Conservation (phyloP, 2,888 invertebrate species). For the Andrena bucephala region DNA sequence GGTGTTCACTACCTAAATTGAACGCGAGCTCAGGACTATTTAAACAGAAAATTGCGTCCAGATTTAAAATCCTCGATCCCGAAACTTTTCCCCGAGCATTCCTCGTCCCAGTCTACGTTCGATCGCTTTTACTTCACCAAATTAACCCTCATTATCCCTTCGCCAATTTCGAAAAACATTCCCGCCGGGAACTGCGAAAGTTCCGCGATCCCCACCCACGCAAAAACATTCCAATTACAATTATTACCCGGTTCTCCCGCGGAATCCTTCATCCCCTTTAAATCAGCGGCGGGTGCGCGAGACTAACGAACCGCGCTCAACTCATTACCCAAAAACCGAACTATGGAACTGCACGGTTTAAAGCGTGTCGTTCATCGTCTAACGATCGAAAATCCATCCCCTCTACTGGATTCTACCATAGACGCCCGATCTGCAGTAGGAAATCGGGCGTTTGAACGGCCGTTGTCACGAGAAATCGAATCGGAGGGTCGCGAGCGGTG, state of each 20-base stretch:
- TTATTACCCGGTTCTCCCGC: slow-evolving; percentile 27
- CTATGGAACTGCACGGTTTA: slow-evolving; percentile 13
- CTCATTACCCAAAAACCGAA: slow-evolving; percentile 40
- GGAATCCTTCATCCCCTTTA: slow-evolving; percentile 31
- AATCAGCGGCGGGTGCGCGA: slow-evolving; percentile 37
- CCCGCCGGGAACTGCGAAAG: background rate
- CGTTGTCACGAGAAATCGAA: too few relatives aligned
- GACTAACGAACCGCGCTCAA: slow-evolving; percentile 48
- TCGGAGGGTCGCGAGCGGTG: too few relatives aligned
- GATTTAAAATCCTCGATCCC: slow-evolving; percentile 1
- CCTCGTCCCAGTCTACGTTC: background rate
- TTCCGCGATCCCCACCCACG: slow-evolving; percentile 1
- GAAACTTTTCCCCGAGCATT: slow-evolving; percentile 7
- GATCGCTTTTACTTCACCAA: slow-evolving; percentile 19
- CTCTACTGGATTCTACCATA: background rate
- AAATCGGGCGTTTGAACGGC: too few relatives aligned
- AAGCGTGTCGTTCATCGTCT: slow-evolving; percentile 1
- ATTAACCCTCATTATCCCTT: slow-evolving; percentile 20
- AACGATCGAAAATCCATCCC: background rate
- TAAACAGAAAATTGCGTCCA: slow-evolving; percentile 9
- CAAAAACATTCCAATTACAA: slow-evolving; percentile 45
- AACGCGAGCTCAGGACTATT: slow-evolving; percentile 14
- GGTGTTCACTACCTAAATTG: background rate
- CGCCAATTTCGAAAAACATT: slow-evolving; percentile 3
- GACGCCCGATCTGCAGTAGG: too few relatives aligned